Evolutionary conservation across 1,140 invertebrate genomes (phyloP).

Genomic region (Drosophila saltans): DNA sequence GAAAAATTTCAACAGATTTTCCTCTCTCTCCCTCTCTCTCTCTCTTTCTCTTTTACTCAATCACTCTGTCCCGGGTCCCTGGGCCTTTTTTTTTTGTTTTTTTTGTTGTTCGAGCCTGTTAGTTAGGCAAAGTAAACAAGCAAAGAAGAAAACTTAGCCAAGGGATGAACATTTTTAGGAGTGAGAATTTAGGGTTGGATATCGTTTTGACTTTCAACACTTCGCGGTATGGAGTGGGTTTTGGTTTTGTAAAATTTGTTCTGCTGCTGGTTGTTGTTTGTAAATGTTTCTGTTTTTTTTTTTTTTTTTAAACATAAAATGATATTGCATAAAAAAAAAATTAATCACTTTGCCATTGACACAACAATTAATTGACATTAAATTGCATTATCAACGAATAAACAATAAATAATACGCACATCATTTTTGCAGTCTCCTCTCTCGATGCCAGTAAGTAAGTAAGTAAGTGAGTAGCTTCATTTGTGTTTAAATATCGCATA

Average conservation of each 20-base stretch:
- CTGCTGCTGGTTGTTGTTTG: slow-evolving; percentile 24
- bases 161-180: not conserved
- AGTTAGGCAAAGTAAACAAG: slow-evolving; percentile 60
- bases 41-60: not conserved
- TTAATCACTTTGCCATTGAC: slow-evolving; percentile 70
- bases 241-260: slow-evolving; percentile 37
- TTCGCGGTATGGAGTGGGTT: slow-evolving; percentile 14
- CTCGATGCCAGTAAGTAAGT: not conserved
- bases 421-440: slow-evolving; percentile 3
- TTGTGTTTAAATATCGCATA: slow-evolving; percentile 21
- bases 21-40: not conserved
- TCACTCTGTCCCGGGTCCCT: not conserved
- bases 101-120: slow-evolving; percentile 22
- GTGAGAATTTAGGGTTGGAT: not conserved
- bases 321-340: slow-evolving; percentile 50
- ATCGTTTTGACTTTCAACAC: slow-evolving; percentile 47
- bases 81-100: not conserved
- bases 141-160: not conserved
- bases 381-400: slow-evolving; percentile 82
- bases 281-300: slow-evolving; percentile 39
- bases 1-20: slow-evolving; percentile 64
- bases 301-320: too few species aligned
- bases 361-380: slow-evolving; percentile 76
- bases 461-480: slow-evolving; percentile 26
- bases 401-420: slow-evolving; percentile 21